These are phyloP conservation scores for Neogobius melanostomus DNA, from an alignment of 2,113 vertebrate genomes.

Conservation along the genomic window DNA sequence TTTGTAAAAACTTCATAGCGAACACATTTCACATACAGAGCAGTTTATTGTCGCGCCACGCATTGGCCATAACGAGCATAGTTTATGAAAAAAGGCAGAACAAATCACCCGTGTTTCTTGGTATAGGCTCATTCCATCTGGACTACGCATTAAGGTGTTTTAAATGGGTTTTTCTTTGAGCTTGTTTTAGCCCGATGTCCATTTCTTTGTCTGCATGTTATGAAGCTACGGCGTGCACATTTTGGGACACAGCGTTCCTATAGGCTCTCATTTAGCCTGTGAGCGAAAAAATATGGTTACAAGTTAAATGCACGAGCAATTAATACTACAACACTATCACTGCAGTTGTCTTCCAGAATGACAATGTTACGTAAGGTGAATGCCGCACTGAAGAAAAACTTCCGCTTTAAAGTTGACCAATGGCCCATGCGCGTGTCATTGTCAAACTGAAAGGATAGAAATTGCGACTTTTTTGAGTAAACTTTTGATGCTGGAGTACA, in stretches of 20 bases:
- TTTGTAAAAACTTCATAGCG: conserved; percentile 64
- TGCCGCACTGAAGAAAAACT: conserved; percentile 70
- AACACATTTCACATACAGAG: conserved; percentile 12
- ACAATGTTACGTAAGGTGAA: conserved; percentile 75
- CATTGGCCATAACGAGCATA: conserved; percentile 18
- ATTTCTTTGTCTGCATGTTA: conserved; percentile 45
- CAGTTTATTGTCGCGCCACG: conserved; percentile 43
- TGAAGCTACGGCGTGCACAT: conserved; percentile 23
- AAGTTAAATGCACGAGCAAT: neutral
- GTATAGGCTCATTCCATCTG: neutral
- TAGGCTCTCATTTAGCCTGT: neutral
- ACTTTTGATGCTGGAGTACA: too few species aligned
- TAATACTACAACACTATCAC: conserved; percentile 30
- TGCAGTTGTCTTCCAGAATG: conserved; percentile 47
- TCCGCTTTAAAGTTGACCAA: conserved; percentile 75
- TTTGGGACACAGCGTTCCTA: conserved; percentile 56
- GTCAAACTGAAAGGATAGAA: neutral
- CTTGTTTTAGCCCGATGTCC: conserved; percentile 21
- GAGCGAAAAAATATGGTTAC: neutral
- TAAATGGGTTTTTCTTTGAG: neutral
- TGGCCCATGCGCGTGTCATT: conserved; percentile 19
- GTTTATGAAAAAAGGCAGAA: neutral
- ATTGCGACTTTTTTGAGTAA: neutral
- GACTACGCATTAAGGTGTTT: neutral
- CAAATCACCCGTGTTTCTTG: neutral